phyloP scores from a whole-genome alignment of 1,140 invertebrate species.

The Drosophila persimilis region DNA sequence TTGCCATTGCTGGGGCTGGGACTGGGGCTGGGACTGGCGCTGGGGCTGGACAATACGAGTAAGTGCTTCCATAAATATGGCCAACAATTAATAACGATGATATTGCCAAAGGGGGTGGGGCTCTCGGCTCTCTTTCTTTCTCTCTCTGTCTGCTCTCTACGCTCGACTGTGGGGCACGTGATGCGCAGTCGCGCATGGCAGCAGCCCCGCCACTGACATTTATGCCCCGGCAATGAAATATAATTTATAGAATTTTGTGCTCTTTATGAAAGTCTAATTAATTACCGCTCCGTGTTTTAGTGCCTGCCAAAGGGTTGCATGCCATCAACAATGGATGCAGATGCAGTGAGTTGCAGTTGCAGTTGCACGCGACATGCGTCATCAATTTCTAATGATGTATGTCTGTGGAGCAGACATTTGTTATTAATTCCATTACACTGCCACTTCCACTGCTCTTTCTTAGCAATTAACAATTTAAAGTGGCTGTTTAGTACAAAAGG shows the following conservation, averaged over 20 bases:
- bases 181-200: constrained; percentile 63
- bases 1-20: neutral
- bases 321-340: constrained; percentile 52
- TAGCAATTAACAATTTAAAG: constrained; percentile 50
- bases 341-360: constrained; percentile 31
- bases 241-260: constrained; percentile 82
- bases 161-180: constrained; percentile 37
- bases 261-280: constrained; percentile 80
- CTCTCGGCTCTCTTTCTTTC: too few species aligned
- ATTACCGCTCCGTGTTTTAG: constrained; percentile 67
- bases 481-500: constrained; percentile 25
- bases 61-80: constrained; percentile 30
- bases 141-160: too few species aligned
- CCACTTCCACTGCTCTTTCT: constrained; percentile 44
- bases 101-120: neutral
- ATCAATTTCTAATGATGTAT: constrained; percentile 82
- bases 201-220: constrained; percentile 62
- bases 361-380: constrained; percentile 79
- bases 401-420: constrained; percentile 66
- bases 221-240: constrained; percentile 65
- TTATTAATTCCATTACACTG: constrained; percentile 52
- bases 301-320: constrained; percentile 42
- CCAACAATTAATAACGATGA: constrained; percentile 42
- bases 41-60: neutral
- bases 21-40: too few species aligned